Conservation (phyloP, 2,888 invertebrate species). For the Caenorhabditis panamensis region DNA sequence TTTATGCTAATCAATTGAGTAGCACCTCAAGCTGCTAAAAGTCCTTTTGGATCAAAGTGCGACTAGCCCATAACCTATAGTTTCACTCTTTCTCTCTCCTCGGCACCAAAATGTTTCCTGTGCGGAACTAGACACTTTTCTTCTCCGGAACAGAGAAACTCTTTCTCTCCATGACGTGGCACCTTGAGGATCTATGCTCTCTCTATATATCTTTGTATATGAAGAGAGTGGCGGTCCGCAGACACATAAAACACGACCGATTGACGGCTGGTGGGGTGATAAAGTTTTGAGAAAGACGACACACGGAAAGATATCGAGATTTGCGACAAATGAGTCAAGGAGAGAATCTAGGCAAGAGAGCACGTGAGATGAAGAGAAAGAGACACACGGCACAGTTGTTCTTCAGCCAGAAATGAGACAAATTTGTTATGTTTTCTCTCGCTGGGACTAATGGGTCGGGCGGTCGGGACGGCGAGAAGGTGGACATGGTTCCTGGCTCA, state of each 20-base stretch:
- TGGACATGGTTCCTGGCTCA: background rate
- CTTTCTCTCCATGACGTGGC: background rate
- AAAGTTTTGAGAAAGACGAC: constrained; percentile 41
- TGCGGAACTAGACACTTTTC: constrained; percentile 7
- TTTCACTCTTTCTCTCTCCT: background rate
- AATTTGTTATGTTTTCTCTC: constrained; percentile 19
- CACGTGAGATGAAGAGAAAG: constrained; percentile 9
- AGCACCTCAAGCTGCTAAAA: too few relatives aligned
- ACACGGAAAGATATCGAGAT: constrained; percentile 19
- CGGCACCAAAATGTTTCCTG: constrained; percentile 1
- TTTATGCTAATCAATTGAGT: too few relatives aligned
- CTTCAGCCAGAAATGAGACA: constrained; percentile 1
- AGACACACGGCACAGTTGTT: constrained; percentile 42
- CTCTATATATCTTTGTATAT: background rate
- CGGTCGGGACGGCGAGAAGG: constrained; percentile 1
- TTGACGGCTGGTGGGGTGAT: constrained; percentile 29
- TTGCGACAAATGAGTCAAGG: constrained; percentile 48
- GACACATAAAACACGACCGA: constrained; percentile 37
- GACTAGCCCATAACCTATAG: background rate
- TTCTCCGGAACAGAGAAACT: background rate
- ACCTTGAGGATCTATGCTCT: background rate
- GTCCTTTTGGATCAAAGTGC: background rate
- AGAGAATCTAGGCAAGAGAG: constrained; percentile 4
- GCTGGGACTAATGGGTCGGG: constrained; percentile 26
- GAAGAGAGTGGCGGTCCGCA: constrained; percentile 12